phyloP scores from a whole-genome alignment of 2,888 invertebrate genomes.

The Chymomyza procnemis region DNA sequence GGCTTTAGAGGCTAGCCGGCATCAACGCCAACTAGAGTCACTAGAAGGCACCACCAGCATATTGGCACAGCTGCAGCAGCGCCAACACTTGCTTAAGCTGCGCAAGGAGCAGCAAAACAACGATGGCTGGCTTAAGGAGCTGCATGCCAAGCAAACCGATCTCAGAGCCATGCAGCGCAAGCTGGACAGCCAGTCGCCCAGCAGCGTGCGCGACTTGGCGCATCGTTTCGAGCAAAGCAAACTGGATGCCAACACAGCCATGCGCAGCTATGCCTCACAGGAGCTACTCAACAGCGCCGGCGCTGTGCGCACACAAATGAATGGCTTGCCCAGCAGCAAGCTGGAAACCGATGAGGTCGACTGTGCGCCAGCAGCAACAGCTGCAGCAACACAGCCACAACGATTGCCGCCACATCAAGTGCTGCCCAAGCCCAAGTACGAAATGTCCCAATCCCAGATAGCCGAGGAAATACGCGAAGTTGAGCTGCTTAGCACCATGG shows the following conservation, averaged over 20 bases:
- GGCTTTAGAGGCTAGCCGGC: constrained; percentile 74
- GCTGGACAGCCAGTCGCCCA: constrained; percentile 58
- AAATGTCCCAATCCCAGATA: constrained; percentile 80
- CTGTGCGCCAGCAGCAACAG: constrained; percentile 57
- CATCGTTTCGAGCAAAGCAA: constrained; percentile 85
- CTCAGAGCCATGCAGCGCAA: constrained; percentile 77
- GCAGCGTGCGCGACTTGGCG: constrained; percentile 86
- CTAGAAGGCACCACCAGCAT: constrained; percentile 79
- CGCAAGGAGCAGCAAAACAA: constrained; percentile 79
- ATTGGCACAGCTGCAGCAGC: constrained; percentile 83
- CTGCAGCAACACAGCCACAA: too few relatives aligned
- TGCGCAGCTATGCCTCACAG: constrained; percentile 76
- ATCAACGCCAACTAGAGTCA: constrained; percentile 77
- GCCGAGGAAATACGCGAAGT: constrained; percentile 81
- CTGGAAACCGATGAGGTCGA: constrained; percentile 74
- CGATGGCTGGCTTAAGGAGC: constrained; percentile 84
- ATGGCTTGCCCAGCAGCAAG: constrained; percentile 76
- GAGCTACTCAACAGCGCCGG: constrained; percentile 64
- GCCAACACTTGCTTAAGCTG: constrained; percentile 81
- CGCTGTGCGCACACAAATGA: constrained; percentile 79
- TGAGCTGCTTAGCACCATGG: constrained; percentile 80
- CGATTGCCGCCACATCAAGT: constrained; percentile 59
- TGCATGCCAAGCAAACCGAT: constrained; percentile 88
- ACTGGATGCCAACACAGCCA: constrained; percentile 21
- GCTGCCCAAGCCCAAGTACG: constrained; percentile 75